These are phyloP conservation scores for Anastrepha ludens DNA, from an alignment of 1,140 invertebrate genomes.

Conservation along the genomic window DNA sequence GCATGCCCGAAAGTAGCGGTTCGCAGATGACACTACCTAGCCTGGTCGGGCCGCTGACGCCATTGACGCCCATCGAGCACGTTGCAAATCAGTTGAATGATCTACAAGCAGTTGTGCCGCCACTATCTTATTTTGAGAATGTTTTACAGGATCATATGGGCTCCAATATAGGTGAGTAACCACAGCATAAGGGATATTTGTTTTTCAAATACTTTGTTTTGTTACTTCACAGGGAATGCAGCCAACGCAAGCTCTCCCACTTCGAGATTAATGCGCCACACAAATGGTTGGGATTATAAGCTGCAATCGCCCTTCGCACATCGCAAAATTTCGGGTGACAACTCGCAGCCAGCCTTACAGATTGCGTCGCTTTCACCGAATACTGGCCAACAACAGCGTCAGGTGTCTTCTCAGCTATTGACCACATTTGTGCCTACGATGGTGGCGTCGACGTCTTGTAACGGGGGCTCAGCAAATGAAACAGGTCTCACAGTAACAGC, in stretches of 20 bases:
- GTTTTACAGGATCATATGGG: conserved; percentile 67
- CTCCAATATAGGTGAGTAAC: conserved; percentile 56
- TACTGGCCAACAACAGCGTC: conserved; percentile 56
- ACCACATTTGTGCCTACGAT: conserved; percentile 60
- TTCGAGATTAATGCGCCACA: conserved; percentile 67
- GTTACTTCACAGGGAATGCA: conserved; percentile 58
- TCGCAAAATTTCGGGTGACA: conserved; percentile 65
- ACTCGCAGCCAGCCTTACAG: conserved; percentile 29
- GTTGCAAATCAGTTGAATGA: conserved; percentile 72
- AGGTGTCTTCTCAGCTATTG: conserved; percentile 62
- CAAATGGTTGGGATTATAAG: conserved; percentile 72
- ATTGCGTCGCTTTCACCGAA: conserved; percentile 11
- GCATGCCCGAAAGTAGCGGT: conserved; percentile 63
- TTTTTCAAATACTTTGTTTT: not conserved
- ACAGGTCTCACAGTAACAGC: not conserved
- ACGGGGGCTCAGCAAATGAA: not conserved
- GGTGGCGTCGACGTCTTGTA: not conserved
- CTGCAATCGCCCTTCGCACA: conserved; percentile 70
- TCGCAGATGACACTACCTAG: conserved; percentile 70
- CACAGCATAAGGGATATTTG: not conserved
- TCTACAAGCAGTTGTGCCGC: conserved; percentile 69
- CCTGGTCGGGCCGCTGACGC: conserved; percentile 67
- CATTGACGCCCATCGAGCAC: conserved; percentile 69
- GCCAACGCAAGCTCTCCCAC: conserved; percentile 66
- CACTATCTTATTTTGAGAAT: conserved; percentile 73